Base-by-base conservation (phyloP, 1,140 invertebrate genomes). In the Aphaenogaster ashmeadi region DNA sequence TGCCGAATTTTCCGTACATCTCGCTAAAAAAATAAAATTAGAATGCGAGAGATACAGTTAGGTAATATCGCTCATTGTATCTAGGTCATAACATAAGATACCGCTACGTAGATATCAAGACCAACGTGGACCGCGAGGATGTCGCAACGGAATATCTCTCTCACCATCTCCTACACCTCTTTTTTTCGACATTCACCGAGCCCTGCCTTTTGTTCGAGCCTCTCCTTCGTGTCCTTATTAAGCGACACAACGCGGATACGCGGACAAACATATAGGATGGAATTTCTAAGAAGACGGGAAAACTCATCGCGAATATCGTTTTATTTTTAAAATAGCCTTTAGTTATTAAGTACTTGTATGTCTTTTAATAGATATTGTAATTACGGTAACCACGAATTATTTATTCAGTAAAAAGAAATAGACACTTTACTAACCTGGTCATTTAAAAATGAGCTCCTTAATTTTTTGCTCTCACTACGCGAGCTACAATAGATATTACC, bases 111-210 rank as follows among this genome's bases (percentile, higher is more conserved):
- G 79, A 83, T 91, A 92, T 92, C 90, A 81, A 75, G 80, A 92
- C 88, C 88, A 92, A 91, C 87, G 62, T 90, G 87, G 84, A 91
- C 88, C 90, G 79, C 81, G 66, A 84, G 67, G 74, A 84, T 92
- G 90, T 92, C 87, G 91, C 90, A 91, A 92, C 60, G 38, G 86
- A 87, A 75, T 74, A 89, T 88, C 85, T 91, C 88, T 44, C 88
- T 90, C 88, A 66, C 80, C 78, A 78, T 86, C 87, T 89, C 88
- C 74, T 78, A 83, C 89, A 66, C 60, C 74, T 90, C 58, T 87
- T 87, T 87, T 67, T 66, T 52, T 67, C 62, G 60, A 33, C 83
- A 64, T 67, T 85, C 72, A 66, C 36, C 33, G 15, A 56, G 72
- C 60, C 83, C 72, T 78, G 56, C 47, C 81, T 89, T 86, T 89